phyloP scores from a whole-genome alignment of 1,140 invertebrate species.

The Aplysia californica region DNA sequence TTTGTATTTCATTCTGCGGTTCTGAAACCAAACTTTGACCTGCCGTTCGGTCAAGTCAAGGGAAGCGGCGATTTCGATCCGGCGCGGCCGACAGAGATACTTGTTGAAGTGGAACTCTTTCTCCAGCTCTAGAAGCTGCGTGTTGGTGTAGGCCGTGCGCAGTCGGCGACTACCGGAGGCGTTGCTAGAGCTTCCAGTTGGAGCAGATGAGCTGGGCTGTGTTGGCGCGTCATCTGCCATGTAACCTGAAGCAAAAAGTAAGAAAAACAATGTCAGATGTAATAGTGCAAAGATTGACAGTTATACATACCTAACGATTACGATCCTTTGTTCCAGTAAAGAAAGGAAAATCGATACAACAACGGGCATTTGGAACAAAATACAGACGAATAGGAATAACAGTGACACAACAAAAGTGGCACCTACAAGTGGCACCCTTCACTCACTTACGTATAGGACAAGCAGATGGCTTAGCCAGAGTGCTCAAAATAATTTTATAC shows the following conservation, averaged over 20 bases:
- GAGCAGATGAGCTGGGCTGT: not conserved
- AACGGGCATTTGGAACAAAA: too few relatives aligned
- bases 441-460: too few relatives aligned
- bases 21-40: conserved; percentile 64
- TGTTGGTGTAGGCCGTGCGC: conserved; percentile 97
- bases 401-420: not conserved
- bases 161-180: conserved; percentile 67
- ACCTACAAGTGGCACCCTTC: not conserved
- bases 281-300: not conserved
- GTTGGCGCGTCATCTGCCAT: not conserved
- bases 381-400: not conserved
- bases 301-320: not conserved
- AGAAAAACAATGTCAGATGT: not conserved
- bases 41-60: conserved; percentile 76
- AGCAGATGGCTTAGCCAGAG: too few relatives aligned
- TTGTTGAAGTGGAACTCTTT: conserved; percentile 88
- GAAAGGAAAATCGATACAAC: not conserved
- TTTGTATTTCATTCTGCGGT: conserved; percentile 62
- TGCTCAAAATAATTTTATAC: too few relatives aligned
- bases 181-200: conserved; percentile 17
- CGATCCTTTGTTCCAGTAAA: not conserved
- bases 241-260: not conserved
- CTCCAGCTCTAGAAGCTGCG: conserved; percentile 97
- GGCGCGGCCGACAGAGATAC: conserved; percentile 83
- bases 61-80: conserved; percentile 84